Base-by-base conservation (phyloP, 2,797 vertebrate species). In the Brachyrhaphis roseni region DNA sequence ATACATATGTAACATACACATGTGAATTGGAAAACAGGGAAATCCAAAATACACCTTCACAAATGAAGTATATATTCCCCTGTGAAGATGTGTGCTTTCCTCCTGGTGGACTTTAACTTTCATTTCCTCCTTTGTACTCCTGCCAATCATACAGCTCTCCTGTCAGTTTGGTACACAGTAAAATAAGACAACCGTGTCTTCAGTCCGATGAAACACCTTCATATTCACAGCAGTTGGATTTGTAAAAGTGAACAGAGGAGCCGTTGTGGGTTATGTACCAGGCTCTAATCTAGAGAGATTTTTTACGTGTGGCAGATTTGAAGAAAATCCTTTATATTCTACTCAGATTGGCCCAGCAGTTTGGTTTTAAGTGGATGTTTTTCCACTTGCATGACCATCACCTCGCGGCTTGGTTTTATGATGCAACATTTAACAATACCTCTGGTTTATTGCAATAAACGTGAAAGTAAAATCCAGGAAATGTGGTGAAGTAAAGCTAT, bases 111-210 rank as follows among this genome's bases (percentile, higher is more conserved):
- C 80, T 92, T 86, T 51, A 86, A 81, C 90, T 84, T 77, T 68
- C 79, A 75, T 80, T 78, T 41, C 78, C 66, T 45, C 82, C 79
- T 86, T 84, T 92, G 82, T 83, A n/a, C 86, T 28, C 66, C 83
- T 92, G 91, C 78, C 90, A 92, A 26, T 93, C 89, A 91, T 59
- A 2, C 74, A 18, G 28, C 0, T 41, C 84, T 84, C 80, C 88
- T 79, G 79, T 91, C 87, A 85, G 83, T 83, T 80, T 57, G 20
- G 80, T 66, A 55, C 78, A 28, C 73, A 79, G 82, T 82, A 76
- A 85, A 85, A 82, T 78, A 62, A 89, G 85, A 84, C 82, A 72
- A 73, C 59, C 76, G 75, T 80, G 72, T 82, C 82, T 87, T 77
- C 78, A 51, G 86, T 84, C 84, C 75, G 72, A 74, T 23, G 68